phyloP scores from a whole-genome alignment of 2,113 vertebrate genomes.

The Loxodonta africana region DNA sequence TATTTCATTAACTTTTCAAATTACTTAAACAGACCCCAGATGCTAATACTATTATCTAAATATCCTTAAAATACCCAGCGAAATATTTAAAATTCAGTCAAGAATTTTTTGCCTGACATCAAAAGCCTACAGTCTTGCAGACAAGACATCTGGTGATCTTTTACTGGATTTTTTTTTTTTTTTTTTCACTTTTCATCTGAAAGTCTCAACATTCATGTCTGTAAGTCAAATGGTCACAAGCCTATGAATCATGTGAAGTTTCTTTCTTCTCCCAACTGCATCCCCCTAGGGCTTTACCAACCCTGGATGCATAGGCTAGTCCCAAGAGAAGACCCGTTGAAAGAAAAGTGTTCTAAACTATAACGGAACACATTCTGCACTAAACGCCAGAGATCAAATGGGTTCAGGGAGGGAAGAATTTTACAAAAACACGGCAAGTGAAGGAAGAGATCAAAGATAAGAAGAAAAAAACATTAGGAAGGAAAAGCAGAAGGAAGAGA shows the following conservation, averaged over 20 bases:
- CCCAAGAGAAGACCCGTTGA: conserved; percentile 61
- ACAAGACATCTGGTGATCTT: conserved; percentile 63
- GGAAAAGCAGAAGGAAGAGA: not conserved
- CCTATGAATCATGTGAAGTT: conserved; percentile 58
- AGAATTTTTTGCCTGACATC: conserved; percentile 18
- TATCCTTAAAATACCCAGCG: not conserved
- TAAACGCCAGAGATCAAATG: conserved; percentile 60
- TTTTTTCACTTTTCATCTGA: conserved; percentile 52
- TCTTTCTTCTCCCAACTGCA: conserved; percentile 70
- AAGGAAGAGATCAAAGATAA: conserved; percentile 26
- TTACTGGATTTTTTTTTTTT: conserved; percentile 36
- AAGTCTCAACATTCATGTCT: not conserved
- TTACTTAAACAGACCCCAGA: conserved; percentile 1
- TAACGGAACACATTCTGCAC: conserved; percentile 59
- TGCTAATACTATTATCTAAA: conserved; percentile 24
- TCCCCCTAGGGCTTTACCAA: conserved; percentile 24
- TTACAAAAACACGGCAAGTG: conserved; percentile 24
- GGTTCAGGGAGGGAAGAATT: not conserved
- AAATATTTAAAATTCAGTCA: conserved; percentile 37
- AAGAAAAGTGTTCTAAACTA: conserved; percentile 37
- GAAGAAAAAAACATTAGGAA: not conserved
- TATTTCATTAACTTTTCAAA: not conserved
- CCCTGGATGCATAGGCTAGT: not conserved
- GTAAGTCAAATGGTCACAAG: conserved; percentile 61
- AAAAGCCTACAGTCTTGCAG: conserved; percentile 49